Percentiles rank a stretch among this genome's conserved stretches.
These are phyloP conservation scores for Neolamprologus devosi DNA, from an alignment of 2,113 vertebrate species.

Conservation along the genomic window DNA sequence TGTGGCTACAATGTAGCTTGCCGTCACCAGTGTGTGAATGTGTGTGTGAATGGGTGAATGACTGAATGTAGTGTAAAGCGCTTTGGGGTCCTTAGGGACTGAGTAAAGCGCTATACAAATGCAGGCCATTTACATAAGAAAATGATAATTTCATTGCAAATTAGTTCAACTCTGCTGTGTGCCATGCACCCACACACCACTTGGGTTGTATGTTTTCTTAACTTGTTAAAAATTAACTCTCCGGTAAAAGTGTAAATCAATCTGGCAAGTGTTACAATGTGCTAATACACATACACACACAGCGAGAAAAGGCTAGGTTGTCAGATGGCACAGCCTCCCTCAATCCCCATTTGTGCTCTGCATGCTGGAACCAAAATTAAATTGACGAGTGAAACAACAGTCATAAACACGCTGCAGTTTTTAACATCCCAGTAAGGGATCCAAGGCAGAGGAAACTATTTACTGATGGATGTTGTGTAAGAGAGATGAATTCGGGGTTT, in stretches of 20 bases:
- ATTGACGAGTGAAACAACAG: constrained; percentile 9
- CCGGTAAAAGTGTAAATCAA: not conserved
- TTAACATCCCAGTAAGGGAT: constrained; percentile 18
- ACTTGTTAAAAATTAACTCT: not conserved
- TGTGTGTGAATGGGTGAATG: no score
- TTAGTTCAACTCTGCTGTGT: not conserved
- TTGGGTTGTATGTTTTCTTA: not conserved
- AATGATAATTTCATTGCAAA: not conserved
- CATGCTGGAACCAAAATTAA: constrained; percentile 6
- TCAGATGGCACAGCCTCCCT: not conserved
- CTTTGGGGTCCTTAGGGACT: no score
- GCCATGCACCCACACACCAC: not conserved
- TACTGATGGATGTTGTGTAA: constrained; percentile 14
- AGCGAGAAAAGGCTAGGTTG: not conserved
- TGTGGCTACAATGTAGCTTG: no score
- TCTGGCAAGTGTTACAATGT: not conserved
- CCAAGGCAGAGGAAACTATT: not conserved
- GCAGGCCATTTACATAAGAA: not conserved
- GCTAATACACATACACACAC: not conserved
- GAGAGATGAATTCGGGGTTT: not conserved
- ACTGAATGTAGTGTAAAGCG: no score
- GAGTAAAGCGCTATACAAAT: no score
- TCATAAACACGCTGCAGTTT: not conserved
- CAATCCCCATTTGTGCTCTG: not conserved
- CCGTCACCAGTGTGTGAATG: no score